phyloP scores from a whole-genome alignment of 2,888 invertebrate species.

The Sminthurides aquaticus region DNA sequence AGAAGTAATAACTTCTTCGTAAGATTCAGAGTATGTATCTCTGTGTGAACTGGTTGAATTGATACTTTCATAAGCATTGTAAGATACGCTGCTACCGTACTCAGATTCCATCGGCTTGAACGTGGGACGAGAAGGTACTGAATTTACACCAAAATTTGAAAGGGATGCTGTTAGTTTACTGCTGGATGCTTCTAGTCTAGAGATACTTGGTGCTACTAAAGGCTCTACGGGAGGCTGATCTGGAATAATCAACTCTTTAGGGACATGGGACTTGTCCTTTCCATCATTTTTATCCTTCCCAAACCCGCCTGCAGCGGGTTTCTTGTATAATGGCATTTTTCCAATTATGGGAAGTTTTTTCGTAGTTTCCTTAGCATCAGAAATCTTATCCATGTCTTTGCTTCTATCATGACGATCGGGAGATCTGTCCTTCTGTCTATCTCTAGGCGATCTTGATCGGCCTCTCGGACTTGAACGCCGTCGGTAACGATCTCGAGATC shows the following conservation, averaged over 20 bases:
- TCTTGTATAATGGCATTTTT: conserved; percentile 43
- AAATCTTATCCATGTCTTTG: conserved; percentile 23
- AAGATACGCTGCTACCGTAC: background rate
- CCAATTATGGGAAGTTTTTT: conserved; percentile 42
- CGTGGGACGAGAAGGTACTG: background rate
- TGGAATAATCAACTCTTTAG: conserved; percentile 2
- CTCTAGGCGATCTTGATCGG: conserved; percentile 19
- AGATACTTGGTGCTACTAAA: background rate
- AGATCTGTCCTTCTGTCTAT: conserved; percentile 11
- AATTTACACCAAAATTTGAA: background rate
- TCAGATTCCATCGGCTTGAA: background rate
- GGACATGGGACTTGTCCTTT: conserved; percentile 13
- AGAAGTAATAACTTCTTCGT: background rate
- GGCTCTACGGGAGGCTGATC: background rate
- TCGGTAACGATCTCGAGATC: conserved; percentile 30
- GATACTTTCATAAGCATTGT: background rate
- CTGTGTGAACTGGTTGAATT: too few relatives aligned
- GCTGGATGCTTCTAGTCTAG: background rate
- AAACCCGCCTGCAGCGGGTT: conserved; percentile 26
- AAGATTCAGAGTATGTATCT: background rate
- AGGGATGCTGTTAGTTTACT: background rate
- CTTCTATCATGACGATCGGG: conserved; percentile 14
- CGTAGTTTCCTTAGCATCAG: conserved; percentile 34
- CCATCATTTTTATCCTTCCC: conserved; percentile 11
- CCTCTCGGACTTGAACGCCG: conserved; percentile 18